Evolutionary conservation across 1,140 invertebrate genomes (phyloP).

Genomic region (Thaumatotibia leucotreta): DNA sequence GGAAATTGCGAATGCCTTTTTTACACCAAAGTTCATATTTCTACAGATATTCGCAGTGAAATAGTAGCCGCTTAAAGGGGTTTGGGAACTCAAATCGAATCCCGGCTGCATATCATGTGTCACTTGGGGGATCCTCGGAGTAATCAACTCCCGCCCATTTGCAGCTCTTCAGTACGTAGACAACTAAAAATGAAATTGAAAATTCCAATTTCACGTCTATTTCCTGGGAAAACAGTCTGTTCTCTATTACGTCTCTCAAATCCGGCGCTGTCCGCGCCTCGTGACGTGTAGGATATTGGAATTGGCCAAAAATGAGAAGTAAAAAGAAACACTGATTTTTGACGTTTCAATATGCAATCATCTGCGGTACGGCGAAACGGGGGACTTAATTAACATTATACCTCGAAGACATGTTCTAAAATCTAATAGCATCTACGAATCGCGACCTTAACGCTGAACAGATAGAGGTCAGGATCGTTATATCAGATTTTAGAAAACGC

Average conservation of each 20-base stretch:
- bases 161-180: conserved; percentile 33
- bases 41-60: neutral
- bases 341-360: conserved; percentile 75
- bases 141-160: conserved; percentile 28
- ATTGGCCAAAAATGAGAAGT: conserved; percentile 67
- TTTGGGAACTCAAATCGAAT: neutral
- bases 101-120: conserved; percentile 8
- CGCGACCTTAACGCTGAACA: conserved; percentile 30
- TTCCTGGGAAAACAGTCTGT: conserved; percentile 61
- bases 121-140: conserved; percentile 9
- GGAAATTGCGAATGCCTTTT: conserved; percentile 14
- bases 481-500: conserved; percentile 14
- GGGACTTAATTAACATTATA: conserved; percentile 59
- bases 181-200: conserved; percentile 54
- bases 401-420: conserved; percentile 33
- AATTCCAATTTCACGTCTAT: conserved; percentile 65
- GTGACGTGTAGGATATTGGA: conserved; percentile 71
- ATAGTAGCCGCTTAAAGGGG: neutral
- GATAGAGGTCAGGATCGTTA: conserved; percentile 28
- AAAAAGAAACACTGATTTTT: conserved; percentile 71
- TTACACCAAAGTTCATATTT: neutral
- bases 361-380: conserved; percentile 43
- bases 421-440: conserved; percentile 32
- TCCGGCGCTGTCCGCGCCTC: conserved; percentile 52
- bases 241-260: conserved; percentile 64